These are phyloP conservation scores for Megaustenia siamemsis DNA, from an alignment of 2,888 invertebrate genomes.

Conservation along the genomic window DNA sequence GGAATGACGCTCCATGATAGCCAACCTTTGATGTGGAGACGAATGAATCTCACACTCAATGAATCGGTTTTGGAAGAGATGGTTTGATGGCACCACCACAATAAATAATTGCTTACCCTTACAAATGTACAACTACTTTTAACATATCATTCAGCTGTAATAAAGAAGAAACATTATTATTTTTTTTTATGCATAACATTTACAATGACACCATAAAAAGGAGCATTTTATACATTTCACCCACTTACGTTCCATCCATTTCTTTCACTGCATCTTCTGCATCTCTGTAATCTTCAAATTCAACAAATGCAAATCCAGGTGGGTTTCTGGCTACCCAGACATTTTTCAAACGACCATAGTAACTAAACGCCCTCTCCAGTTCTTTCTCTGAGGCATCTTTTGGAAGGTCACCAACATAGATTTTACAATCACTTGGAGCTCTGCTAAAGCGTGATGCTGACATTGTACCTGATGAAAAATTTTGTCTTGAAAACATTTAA, in stretches of 20 bases:
- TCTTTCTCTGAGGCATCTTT: slow-evolving; percentile 94
- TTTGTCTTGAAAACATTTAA: background rate
- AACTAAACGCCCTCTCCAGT: slow-evolving; percentile 90
- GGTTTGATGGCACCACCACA: no score
- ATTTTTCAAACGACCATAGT: slow-evolving; percentile 92
- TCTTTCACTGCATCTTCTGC: slow-evolving; percentile 75
- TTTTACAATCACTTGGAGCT: slow-evolving; percentile 83
- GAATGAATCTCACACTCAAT: no score
- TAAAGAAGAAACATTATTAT: no score
- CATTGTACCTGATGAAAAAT: background rate
- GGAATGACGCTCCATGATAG: no score
- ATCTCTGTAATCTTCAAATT: slow-evolving; percentile 79
- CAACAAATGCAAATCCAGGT: slow-evolving; percentile 84
- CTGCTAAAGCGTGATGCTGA: slow-evolving; percentile 9
- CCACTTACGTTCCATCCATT: slow-evolving; percentile 78
- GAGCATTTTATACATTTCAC: no score
- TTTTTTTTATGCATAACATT: no score
- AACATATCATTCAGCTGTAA: no score
- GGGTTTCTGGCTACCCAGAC: slow-evolving; percentile 97
- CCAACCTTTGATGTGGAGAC: no score
- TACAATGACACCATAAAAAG: no score
- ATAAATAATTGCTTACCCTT: no score
- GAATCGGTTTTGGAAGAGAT: no score
- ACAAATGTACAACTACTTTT: no score
- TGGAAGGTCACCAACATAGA: slow-evolving; percentile 94